Percentiles rank a stretch among this genome's conserved stretches.
phyloP scores from a whole-genome alignment of 2,888 invertebrate genomes.

The Brenthis hecate region DNA sequence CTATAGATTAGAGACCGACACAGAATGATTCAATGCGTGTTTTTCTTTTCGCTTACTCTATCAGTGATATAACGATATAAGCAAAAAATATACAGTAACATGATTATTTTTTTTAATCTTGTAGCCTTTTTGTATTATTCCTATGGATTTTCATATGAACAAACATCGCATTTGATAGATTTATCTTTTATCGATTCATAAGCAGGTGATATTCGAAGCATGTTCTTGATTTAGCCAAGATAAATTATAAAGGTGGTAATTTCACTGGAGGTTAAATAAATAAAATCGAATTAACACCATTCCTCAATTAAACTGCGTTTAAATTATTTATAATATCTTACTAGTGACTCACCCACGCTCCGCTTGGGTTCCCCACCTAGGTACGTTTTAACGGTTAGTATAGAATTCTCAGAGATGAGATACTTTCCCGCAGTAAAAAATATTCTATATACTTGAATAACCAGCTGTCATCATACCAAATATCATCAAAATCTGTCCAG shows the following conservation, averaged over 20 bases:
- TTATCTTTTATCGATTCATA: constrained; percentile 45
- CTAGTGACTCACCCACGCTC: too few species aligned
- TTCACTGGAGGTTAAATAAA: constrained; percentile 11
- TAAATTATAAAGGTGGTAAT: constrained; percentile 22
- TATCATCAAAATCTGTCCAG: too few species aligned
- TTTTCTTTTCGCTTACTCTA: neutral
- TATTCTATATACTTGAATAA: too few species aligned
- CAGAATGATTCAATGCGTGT: neutral
- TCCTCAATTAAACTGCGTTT: constrained; percentile 1
- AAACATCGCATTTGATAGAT: constrained; percentile 52
- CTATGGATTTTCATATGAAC: constrained; percentile 53
- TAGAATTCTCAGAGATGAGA: too few species aligned
- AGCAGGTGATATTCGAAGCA: constrained; percentile 56
- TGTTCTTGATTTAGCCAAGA: constrained; percentile 17
- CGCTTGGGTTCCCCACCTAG: too few species aligned
- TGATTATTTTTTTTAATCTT: neutral
- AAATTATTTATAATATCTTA: constrained; percentile 9
- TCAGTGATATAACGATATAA: neutral
- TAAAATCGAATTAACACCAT: constrained; percentile 11
- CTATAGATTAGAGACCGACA: too few species aligned
- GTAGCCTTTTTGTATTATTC: constrained; percentile 1
- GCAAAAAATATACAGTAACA: neutral
- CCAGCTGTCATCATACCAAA: too few species aligned
- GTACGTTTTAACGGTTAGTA: too few species aligned
- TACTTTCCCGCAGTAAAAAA: too few species aligned